phyloP scores from a whole-genome alignment of 2,113 vertebrate species.

The Oplegnathus fasciatus region DNA sequence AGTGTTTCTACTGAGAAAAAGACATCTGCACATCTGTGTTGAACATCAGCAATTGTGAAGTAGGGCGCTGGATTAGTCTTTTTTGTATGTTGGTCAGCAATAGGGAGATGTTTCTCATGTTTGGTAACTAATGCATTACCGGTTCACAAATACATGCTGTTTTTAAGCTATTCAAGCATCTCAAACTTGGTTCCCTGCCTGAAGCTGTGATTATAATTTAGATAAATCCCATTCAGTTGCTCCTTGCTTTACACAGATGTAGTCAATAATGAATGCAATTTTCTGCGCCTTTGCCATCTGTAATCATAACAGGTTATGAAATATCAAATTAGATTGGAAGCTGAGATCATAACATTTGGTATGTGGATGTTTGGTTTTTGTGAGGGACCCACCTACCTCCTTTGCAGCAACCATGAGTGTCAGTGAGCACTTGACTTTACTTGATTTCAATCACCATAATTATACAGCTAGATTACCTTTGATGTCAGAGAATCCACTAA shows the following conservation, averaged over 20 bases:
- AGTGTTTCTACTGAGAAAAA: not conserved
- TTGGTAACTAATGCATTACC: not conserved
- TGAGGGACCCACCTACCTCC: conserved; percentile 2
- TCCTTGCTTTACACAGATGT: not conserved
- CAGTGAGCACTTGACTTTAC: conserved; percentile 45
- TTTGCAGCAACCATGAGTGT: conserved; percentile 21
- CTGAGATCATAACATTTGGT: conserved; percentile 24
- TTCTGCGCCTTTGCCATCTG: not conserved
- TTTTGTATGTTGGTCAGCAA: not conserved
- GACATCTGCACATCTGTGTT: not conserved
- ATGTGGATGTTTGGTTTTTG: not conserved
- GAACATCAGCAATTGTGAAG: conserved; percentile 6
- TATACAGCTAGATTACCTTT: conserved; percentile 30
- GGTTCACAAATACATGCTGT: conserved; percentile 10
- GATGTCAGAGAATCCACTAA: conserved; percentile 18
- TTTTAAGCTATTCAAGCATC: not conserved
- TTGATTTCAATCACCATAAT: conserved; percentile 43
- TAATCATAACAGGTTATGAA: conserved; percentile 7
- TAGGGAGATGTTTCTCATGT: not conserved
- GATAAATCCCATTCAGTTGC: not conserved
- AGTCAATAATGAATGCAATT: not conserved
- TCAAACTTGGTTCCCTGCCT: not conserved
- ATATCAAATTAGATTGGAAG: conserved; percentile 1
- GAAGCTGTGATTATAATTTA: not conserved
- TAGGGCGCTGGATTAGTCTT: not conserved